These are phyloP conservation scores for Synanthedon formicaeformis DNA, from an alignment of 2,888 invertebrate genomes.

Conservation along the genomic window DNA sequence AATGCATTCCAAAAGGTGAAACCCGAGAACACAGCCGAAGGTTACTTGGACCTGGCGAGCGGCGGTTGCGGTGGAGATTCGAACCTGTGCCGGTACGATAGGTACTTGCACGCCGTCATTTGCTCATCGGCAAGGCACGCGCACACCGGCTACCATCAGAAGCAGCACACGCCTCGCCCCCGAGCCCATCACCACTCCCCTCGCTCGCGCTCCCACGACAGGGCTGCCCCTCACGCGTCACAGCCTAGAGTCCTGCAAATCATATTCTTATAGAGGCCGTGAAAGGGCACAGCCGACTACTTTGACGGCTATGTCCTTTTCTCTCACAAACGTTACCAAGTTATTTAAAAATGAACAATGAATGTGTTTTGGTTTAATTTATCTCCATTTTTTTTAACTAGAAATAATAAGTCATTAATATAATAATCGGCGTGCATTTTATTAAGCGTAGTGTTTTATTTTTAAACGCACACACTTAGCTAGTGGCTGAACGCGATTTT, in stretches of 20 bases:
- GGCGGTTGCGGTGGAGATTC: slow-evolving; percentile 72
- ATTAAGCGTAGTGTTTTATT: background rate
- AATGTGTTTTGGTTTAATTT: too few species aligned
- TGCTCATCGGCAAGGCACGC: slow-evolving; percentile 66
- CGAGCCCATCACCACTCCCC: slow-evolving; percentile 24
- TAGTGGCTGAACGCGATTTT: background rate
- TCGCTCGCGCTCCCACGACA: slow-evolving; percentile 54
- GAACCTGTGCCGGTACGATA: slow-evolving; percentile 68
- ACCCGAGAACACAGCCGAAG: slow-evolving; percentile 54
- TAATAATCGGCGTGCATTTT: background rate
- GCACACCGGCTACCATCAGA: slow-evolving; percentile 58
- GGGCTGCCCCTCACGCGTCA: slow-evolving; percentile 27
- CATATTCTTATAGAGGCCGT: slow-evolving; percentile 60
- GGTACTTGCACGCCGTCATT: slow-evolving; percentile 74
- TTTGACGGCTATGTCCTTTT: slow-evolving; percentile 29
- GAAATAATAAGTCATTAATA: background rate
- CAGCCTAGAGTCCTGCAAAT: slow-evolving; percentile 61
- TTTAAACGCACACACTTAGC: background rate
- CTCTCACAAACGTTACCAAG: slow-evolving; percentile 1
- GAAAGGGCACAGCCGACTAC: slow-evolving; percentile 24
- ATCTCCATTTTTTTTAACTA: background rate
- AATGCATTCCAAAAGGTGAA: slow-evolving; percentile 52
- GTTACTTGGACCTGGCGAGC: slow-evolving; percentile 73
- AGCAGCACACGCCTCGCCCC: slow-evolving; percentile 29
- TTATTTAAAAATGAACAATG: too few species aligned